Base-by-base conservation (phyloP, 2,797 vertebrate genomes). In the Coccyzus lansbergi region DNA sequence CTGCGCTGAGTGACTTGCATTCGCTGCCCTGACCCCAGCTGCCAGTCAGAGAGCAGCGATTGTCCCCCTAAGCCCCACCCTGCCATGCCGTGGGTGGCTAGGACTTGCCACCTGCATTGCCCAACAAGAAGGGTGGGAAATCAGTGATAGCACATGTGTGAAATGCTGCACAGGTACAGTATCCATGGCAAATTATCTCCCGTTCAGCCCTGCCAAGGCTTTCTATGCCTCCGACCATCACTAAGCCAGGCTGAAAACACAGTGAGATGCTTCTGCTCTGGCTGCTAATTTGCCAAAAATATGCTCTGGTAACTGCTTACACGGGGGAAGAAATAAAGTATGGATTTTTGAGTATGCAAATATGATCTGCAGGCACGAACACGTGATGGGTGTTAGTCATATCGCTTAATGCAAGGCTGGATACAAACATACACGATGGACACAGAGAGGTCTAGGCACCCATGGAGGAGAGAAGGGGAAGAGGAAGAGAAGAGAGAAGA, bases 321-420 rank as follows among this genome's bases (percentile, higher is more conserved):
- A 88, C 36, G 81, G 93, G 83, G 88, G 86, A 86, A 86, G 95
- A 72, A 72, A 91, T 19, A 75, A 93, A 94, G 77, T 86, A 81
- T 62, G 80, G 95, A 51, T 71, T 93, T 96, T 72, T 86, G 94
- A 93, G 94, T 86, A 95, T 95, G 95, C 88, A 95, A 95, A 95
- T 95, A n/a, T 1, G 62, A 93, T 86, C 90, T 75, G 93, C 95
- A 96, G 94, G 93, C 90, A 92, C 1, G 6, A 6, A 36, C 95
- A 95, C 86, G 94, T 95, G 95, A 95, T 34, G 88, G 93, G 33
- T 78, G 93, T 95, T 94, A 96, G 94, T 96, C 95, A 95, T 9
- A 52, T 81, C 15, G 93, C 95, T 71, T 40, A 83, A 74, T 7
- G 87, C 5, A 3, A 75, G 68, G 56, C 79, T 94, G 94, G 88